phyloP scores from a whole-genome alignment of 1,140 invertebrate species.

The Hormaphis cornu region DNA sequence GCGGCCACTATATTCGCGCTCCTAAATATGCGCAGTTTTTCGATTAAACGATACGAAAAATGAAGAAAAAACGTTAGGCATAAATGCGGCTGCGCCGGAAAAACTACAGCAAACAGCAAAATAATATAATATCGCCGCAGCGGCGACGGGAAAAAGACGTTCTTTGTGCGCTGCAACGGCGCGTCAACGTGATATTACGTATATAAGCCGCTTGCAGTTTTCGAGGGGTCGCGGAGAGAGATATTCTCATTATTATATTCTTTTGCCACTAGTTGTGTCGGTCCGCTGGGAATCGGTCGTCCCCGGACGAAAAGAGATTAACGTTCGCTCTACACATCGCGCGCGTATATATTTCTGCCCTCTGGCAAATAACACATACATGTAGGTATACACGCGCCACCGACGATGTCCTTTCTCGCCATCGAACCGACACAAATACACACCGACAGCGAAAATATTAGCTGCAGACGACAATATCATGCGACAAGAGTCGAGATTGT shows the following conservation, averaged over 20 bases:
- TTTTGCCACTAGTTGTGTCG: background rate
- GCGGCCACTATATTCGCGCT: no score
- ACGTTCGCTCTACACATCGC: background rate
- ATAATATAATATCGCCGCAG: no score
- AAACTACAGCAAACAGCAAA: no score
- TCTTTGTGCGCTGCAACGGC: background rate
- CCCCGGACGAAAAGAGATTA: constrained; percentile 14
- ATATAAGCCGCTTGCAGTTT: background rate
- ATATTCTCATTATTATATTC: constrained; percentile 19
- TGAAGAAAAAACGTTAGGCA: no score
- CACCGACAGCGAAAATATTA: constrained; percentile 20
- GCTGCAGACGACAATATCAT: constrained; percentile 14
- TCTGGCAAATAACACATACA: no score
- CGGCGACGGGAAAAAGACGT: background rate
- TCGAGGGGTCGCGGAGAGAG: background rate
- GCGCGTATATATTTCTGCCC: no score
- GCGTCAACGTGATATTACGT: background rate
- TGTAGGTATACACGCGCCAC: background rate
- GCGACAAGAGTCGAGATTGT: constrained; percentile 9
- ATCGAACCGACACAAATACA: constrained; percentile 20
- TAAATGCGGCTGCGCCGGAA: no score
- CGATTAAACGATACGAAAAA: no score
- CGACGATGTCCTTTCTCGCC: background rate
- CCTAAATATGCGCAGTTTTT: no score
- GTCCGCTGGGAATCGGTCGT: constrained; percentile 5